Conservation (phyloP, 2,113 vertebrate genomes). For the Anas platyrhynchos region DNA sequence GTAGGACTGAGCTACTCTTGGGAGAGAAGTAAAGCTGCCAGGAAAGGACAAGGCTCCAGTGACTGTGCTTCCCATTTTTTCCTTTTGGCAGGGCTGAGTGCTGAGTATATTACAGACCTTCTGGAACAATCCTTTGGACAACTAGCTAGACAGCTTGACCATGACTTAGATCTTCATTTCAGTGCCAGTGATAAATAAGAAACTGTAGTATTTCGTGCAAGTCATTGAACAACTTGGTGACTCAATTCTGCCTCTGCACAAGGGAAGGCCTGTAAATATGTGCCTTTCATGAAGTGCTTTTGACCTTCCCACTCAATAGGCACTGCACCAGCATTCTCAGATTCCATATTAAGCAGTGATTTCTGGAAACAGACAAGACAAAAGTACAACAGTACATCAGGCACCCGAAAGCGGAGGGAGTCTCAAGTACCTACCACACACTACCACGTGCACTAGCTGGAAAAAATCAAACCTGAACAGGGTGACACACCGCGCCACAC, state of each 20-base stretch:
- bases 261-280: not conserved
- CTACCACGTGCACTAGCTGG: not conserved
- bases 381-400: not conserved
- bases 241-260: not conserved
- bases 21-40: not conserved
- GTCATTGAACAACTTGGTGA: not conserved
- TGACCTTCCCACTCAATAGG: not conserved
- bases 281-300: not conserved
- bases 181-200: not conserved
- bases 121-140: not conserved
- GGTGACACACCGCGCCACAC: not conserved
- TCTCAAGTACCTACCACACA: not conserved
- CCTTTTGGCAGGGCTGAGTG: not conserved
- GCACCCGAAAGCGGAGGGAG: not conserved
- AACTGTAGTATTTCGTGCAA: not conserved
- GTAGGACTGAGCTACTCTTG: not conserved
- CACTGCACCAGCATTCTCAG: not conserved
- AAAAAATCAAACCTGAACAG: not conserved
- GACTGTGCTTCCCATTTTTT: not conserved
- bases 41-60: not conserved
- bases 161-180: not conserved
- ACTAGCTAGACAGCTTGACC: not conserved
- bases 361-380: not conserved
- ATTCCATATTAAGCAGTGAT: not conserved
- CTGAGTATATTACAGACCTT: not conserved